Percentiles rank a stretch among this genome's conserved stretches.
phyloP scores from a whole-genome alignment of 2,113 vertebrate genomes.

The Saccopteryx leptura region DNA sequence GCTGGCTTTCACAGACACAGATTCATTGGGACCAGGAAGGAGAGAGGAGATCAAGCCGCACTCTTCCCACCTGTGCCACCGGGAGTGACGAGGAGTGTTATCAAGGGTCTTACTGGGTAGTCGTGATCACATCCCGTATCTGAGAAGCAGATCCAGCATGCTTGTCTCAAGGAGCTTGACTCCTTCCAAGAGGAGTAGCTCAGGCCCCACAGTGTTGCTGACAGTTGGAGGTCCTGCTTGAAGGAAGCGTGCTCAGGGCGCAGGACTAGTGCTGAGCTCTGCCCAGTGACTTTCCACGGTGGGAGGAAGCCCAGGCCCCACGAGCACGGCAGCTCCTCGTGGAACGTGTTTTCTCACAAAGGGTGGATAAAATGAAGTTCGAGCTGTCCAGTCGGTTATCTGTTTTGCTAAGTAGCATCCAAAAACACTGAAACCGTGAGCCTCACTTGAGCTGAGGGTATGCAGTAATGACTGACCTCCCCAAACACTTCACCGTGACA shows the following conservation, averaged over 20 bases:
- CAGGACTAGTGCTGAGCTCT: not conserved
- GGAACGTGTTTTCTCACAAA: constrained; percentile 35
- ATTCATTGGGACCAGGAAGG: not conserved
- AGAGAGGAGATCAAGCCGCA: not conserved
- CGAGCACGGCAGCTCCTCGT: not conserved
- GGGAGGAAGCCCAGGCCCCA: not conserved
- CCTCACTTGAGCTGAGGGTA: constrained; percentile 53
- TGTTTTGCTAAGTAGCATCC: not conserved
- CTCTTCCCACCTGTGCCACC: not conserved
- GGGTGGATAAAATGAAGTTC: not conserved
- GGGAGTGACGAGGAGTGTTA: not conserved
- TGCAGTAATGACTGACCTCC: constrained; percentile 35
- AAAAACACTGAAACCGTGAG: constrained; percentile 59
- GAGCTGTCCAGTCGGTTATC: constrained; percentile 9
- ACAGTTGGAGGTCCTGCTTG: not conserved
- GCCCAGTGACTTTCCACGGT: not conserved
- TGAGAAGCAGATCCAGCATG: not conserved
- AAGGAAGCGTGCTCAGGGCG: not conserved
- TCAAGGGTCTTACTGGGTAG: not conserved
- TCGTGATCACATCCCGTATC: not conserved
- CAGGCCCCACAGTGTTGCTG: not conserved
- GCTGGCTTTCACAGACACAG: not conserved
- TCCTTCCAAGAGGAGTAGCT: not conserved
- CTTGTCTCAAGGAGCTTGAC: not conserved
- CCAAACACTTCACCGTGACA: constrained; percentile 66